Evolutionary conservation across 2,113 vertebrate species (phyloP), one percentile per base, ranked within the genome.

Genomic region (Aphyosemion australe): DNA sequence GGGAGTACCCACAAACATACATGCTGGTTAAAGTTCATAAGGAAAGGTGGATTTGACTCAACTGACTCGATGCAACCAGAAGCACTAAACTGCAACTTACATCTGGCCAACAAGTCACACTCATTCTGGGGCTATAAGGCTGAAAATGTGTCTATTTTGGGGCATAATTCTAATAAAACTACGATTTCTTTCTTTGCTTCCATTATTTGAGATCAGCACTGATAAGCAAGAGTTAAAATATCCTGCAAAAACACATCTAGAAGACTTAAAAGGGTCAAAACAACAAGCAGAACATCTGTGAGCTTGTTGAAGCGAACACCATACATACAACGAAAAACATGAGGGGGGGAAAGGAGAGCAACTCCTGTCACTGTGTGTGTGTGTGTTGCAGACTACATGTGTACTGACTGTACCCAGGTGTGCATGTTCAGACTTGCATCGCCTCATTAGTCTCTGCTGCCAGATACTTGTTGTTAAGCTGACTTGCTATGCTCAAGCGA

Each of bases 361-460:
- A 53, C 12, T 54, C 16, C 46, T 51, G 34, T 39, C 61, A 46
- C 20, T 61, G 52, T 46, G 63, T 56, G 64, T 59, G 70, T 65
- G 61, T 26, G 67, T 32, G 70, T 77, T 72, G 78, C 72, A 68
- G 59, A 69, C 69, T 69, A 70, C 59, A 65, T 64, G 72, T 76
- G 71, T 55, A 69, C 66, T 5, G 37, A 71, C 72, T 75, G 83
- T 60, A 72, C 69, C 69, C 76, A 74, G 74, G 78, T 83, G 83
- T 88, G 80, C 88, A 83, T 82, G 88, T 90, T 80, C 70, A 83
- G 85, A 89, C 90, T 78, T 61, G 87, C 74, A 69, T 37, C 0
- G 34, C 68, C 82, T 88, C 86, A 87, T 89, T 91, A 90, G 78
- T 56, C 69, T 16, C 74, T 58, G 65, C 84, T 84, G 80, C 76